Conservation (phyloP, 1,140 invertebrate genomes). For the Bombus consobrinus region DNA sequence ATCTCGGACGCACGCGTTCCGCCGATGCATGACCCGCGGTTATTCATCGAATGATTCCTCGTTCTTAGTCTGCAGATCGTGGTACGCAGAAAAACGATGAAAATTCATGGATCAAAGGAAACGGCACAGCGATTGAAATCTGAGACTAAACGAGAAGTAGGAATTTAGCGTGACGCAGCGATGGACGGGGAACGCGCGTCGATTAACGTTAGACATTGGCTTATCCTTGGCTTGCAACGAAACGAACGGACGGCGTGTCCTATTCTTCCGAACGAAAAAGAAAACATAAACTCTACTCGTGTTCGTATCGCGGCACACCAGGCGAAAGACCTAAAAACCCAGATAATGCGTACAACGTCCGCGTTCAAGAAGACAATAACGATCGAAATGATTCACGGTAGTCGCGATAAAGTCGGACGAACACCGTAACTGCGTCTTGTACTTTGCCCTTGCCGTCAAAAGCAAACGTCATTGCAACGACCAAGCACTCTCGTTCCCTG, state of each 20-base stretch:
- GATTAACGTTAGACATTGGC: too few relatives aligned
- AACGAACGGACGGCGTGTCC: background rate
- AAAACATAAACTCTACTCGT: background rate
- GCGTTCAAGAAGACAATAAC: constrained; percentile 71
- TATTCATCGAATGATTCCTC: background rate
- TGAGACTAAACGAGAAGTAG: too few relatives aligned
- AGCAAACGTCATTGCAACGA: constrained; percentile 34
- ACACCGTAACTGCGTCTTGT: constrained; percentile 79
- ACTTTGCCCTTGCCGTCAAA: constrained; percentile 75
- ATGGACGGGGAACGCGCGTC: too few relatives aligned
- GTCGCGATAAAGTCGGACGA: constrained; percentile 75
- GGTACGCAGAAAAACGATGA: too few relatives aligned
- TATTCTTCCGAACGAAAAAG: background rate
- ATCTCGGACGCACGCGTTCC: constrained; percentile 3
- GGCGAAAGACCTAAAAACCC: constrained; percentile 61
- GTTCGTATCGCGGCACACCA: background rate
- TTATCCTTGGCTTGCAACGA: background rate
- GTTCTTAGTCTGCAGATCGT: too few relatives aligned
- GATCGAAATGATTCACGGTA: constrained; percentile 77
- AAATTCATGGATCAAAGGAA: too few relatives aligned
- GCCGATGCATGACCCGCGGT: background rate
- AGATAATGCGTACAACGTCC: constrained; percentile 61
- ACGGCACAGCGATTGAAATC: too few relatives aligned
- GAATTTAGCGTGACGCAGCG: too few relatives aligned
- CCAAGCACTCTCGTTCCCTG: background rate